Base-by-base conservation (phyloP, 2,888 invertebrate genomes). In the Pterostichus madidus region DNA sequence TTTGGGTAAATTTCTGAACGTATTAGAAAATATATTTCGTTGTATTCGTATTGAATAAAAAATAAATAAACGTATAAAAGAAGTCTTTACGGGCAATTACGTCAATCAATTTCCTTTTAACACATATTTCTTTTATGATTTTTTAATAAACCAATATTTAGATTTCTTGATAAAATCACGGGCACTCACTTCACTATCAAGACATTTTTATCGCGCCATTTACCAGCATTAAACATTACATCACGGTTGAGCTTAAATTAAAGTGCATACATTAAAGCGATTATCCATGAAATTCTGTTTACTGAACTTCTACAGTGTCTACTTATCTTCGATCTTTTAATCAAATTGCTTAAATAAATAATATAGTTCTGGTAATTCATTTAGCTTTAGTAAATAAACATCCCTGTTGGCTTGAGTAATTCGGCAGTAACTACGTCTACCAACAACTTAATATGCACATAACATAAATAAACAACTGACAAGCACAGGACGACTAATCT, bases 311-410 rank as follows among this genome's bases (percentile, higher is more conserved):
- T 56, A 17, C 49, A 77, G 44, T 53, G 24, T 39, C 49, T 49
- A 32, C 64, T 79, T 79, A 79, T 79, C 79, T 49, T 49, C 68
- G 49, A 79, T 79, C 79, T 49, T 61, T 79, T 68, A 79, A 79
- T 68, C 15, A 79, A 79, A 79, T 79, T 68, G 49, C 64, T 46
- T 64, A 64, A 79, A 68, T 79, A 79, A 79, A 79, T 79, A 77
- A 77, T 77, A 77, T 75, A 53, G 56, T 35, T 39, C 56, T 56
- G 56, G 56, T 39, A 56, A 77, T 77, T 77, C 56, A 77, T 15
- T 77, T 77, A 77, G 77, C 44, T 44, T 17, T 17, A 15, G 56
- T 77, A 56, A 56, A 77, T 77, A 77, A 31, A 77, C 44, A 77
- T 13, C 32, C 56, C 24, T 77, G 77, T 77, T 56, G 32, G 15